phyloP scores from a whole-genome alignment of 2,888 invertebrate genomes.

The Aphidoletes aphidimyza region DNA sequence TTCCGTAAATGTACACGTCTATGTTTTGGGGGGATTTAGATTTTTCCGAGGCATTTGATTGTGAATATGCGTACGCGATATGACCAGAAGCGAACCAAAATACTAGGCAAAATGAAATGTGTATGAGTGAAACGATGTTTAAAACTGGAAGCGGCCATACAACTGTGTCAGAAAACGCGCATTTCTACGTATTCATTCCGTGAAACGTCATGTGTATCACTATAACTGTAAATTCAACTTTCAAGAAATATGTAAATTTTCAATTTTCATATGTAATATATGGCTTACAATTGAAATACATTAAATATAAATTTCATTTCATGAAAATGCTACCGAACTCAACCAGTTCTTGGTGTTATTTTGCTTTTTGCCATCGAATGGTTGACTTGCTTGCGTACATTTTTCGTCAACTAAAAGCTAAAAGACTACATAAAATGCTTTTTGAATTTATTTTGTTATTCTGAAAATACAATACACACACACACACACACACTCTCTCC shows the following conservation, averaged over 20 bases:
- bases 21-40: background rate
- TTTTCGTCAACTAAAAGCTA: background rate
- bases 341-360: too few species aligned
- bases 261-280: slow-evolving; percentile 52
- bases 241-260: slow-evolving; percentile 50
- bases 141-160: too few species aligned
- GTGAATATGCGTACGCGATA: background rate
- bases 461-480: background rate
- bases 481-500: background rate
- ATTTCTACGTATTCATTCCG: too few species aligned
- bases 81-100: too few species aligned
- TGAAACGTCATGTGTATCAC: background rate
- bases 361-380: slow-evolving; percentile 9
- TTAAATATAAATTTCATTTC: slow-evolving; percentile 50
- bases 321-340: slow-evolving; percentile 11
- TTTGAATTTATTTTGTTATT: slow-evolving; percentile 6
- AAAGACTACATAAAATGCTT: background rate
- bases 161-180: too few species aligned
- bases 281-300: slow-evolving; percentile 50
- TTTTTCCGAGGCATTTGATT: background rate
- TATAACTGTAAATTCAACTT: background rate
- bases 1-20: background rate
- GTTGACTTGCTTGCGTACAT: background rate
- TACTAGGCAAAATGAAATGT: too few species aligned
- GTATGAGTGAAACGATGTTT: too few species aligned